Conservation (phyloP, 2,797 vertebrate species). For the Squalus acanthias region DNA sequence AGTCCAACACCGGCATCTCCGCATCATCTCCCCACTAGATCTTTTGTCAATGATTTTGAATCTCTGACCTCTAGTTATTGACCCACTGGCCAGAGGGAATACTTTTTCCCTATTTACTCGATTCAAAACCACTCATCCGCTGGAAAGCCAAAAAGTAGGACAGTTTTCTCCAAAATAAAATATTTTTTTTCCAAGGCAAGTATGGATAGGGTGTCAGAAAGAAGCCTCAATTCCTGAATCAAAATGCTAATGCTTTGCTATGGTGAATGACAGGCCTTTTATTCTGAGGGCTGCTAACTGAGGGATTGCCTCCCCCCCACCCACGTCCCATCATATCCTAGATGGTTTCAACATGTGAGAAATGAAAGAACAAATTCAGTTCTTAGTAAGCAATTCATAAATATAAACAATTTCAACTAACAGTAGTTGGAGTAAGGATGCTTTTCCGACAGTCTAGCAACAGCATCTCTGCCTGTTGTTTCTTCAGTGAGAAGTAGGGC, state of each 20-base stretch:
- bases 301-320: not conserved
- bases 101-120: too few species aligned
- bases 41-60: too few species aligned
- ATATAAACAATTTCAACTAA: not conserved
- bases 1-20: too few species aligned
- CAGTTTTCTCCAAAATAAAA: not conserved
- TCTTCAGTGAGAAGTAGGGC: not conserved
- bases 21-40: too few species aligned
- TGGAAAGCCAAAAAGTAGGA: not conserved
- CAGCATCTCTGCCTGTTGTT: not conserved
- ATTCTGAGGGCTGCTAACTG: not conserved
- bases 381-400: not conserved
- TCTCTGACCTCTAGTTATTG: too few species aligned
- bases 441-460: not conserved
- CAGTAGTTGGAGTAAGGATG: not conserved
- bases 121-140: too few species aligned
- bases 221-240: not conserved
- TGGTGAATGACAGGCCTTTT: not conserved
- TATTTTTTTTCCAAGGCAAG: not conserved
- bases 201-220: not conserved
- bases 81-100: too few species aligned
- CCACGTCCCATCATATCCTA: not conserved
- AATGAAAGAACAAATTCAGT: not conserved
- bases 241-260: not conserved
- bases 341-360: not conserved